These are phyloP conservation scores for Anhinga anhinga DNA, from an alignment of 2,113 vertebrate genomes.

Conservation along the genomic window DNA sequence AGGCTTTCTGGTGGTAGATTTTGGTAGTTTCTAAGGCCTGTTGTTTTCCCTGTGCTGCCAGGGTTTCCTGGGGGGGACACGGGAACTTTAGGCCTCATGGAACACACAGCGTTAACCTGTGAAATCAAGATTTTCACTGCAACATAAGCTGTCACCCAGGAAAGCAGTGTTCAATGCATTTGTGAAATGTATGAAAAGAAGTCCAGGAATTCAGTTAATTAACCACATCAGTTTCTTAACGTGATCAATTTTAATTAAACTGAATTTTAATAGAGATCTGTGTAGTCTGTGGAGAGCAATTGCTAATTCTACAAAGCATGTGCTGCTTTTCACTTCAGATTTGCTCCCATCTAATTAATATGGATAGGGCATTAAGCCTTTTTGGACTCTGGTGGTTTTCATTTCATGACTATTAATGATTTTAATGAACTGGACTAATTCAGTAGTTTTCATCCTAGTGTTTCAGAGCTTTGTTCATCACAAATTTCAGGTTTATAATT, in stretches of 20 bases:
- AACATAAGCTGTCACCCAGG: conserved; percentile 70
- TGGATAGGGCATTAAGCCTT: conserved; percentile 99
- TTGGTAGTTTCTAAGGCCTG: neutral
- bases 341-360: conserved; percentile 98
- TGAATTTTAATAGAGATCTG: conserved; percentile 95
- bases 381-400: conserved; percentile 98
- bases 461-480: conserved; percentile 90
- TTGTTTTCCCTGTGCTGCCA: neutral
- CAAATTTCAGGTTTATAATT: conserved; percentile 88
- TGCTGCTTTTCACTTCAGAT: conserved; percentile 94
- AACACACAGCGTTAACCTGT: conserved; percentile 72
- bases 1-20: neutral
- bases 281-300: conserved; percentile 88
- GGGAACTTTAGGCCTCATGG: conserved; percentile 29
- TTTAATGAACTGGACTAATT: conserved; percentile 99
- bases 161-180: conserved; percentile 83
- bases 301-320: conserved; percentile 88
- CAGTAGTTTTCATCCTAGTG: conserved; percentile 93
- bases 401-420: conserved; percentile 99
- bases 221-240: conserved; percentile 99
- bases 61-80: neutral
- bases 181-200: conserved; percentile 86
- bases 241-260: conserved; percentile 99
- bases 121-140: conserved; percentile 71
- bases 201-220: conserved; percentile 96